Base-by-base conservation (phyloP, 2,113 vertebrate genomes). In the Steatornis caripensis region DNA sequence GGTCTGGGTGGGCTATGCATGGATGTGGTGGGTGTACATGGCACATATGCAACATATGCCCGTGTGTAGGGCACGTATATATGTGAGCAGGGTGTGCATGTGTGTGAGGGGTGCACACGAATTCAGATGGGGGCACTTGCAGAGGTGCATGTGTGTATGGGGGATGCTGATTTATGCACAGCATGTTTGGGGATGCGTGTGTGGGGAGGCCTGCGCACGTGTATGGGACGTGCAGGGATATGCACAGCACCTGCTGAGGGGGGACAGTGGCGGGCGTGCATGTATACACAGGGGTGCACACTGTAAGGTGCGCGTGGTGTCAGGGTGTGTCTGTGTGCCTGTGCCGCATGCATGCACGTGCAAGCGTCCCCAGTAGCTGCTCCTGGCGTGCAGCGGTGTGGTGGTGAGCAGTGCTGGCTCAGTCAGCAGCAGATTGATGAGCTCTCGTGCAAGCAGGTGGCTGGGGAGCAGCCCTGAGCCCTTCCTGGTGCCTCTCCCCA, bases 401-500 rank as follows among this genome's bases (percentile, higher is more conserved):
- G 49, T 2, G 0, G n/a, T 23, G 34, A 77, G 62, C 78, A 27
- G 69, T 3, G 3, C 70, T 5, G 20, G 37, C 75, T 87, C 60
- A 1, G n/a, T 81, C 0, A 0, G 37, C 88, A 65, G 87, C 6
- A 5, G 21, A 54, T 6, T 87, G 46, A 46, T 0, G 0, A 78
- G 84, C 29, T 89, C 66, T 45, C 20, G 2, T 70, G 65, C 1
- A 2, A 93, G 58, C 87, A 72, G 81, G 84, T 69, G 85, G 61
- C 79, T 69, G 55, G 20, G 74, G 81, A 84, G 11, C 36, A 91
- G 64, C 90, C 45, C 66, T 2, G 7, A 87, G 79, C 72, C 15
- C 86, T 95, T 92, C 93, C 89, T 84, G 72, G 83, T 93, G 94
- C 93, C 93, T 95, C 86, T 95, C 86, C 92, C 79, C 9, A 11